A percentile compares a stretch with the other conserved stretches of the same genome.
phyloP scores from a whole-genome alignment of 2,113 vertebrate species.

The Oncorhynchus nerka region DNA sequence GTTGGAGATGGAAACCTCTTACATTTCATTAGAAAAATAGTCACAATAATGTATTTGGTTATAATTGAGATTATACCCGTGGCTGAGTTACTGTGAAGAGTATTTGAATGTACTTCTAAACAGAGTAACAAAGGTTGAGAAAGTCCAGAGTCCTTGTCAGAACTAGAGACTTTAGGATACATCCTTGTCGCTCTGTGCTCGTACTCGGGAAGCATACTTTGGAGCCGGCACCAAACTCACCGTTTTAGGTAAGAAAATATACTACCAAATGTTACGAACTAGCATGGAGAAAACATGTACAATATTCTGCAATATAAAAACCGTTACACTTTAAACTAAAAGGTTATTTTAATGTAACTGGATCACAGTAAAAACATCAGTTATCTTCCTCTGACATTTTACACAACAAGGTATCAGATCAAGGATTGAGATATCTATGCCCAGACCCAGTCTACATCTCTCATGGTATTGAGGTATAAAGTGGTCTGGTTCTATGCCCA shows the following conservation, averaged over 20 bases:
- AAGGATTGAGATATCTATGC: too few species aligned
- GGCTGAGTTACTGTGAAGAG: background rate
- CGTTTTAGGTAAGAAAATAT: slow-evolving; percentile 53
- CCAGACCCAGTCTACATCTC: too few species aligned
- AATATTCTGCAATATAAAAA: background rate
- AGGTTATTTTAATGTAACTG: background rate
- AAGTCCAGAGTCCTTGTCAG: background rate
- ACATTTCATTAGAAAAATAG: background rate
- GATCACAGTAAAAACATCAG: background rate
- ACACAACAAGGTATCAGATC: too few species aligned
- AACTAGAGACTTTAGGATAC: background rate
- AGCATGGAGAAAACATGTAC: background rate
- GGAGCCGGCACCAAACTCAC: slow-evolving; percentile 69
- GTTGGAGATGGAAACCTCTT: background rate
- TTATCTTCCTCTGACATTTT: too few species aligned
- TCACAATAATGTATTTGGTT: background rate
- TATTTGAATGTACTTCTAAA: background rate
- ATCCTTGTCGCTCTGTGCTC: slow-evolving; percentile 53
- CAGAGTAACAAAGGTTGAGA: background rate
- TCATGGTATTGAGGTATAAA: too few species aligned
- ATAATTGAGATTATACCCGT: too few species aligned
- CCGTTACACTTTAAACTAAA: background rate
- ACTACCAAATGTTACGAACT: background rate
- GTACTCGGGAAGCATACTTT: slow-evolving; percentile 44
- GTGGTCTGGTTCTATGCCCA: too few species aligned